Evolutionary conservation across 2,113 vertebrate genomes (phyloP), one percentile per base, ranked within the genome.

Genomic region (Otus sunia): DNA sequence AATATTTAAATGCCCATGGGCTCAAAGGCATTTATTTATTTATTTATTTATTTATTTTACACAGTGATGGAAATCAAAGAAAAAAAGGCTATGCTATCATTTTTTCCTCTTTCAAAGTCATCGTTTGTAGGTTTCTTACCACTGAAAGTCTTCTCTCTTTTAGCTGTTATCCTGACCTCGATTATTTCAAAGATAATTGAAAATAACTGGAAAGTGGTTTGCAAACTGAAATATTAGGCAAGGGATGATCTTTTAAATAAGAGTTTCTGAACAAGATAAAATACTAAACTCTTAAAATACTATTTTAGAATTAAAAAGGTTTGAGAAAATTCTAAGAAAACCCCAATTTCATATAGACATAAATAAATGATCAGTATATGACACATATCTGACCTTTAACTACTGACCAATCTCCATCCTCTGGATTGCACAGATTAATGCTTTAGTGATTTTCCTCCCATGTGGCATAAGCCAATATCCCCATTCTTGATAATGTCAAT

Each of bases 361-460:
- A 64, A 41, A 64, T 5, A 79, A 88, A 75, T 47, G 0, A 74
- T 19, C 11, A 53, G 12, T 39, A 26, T 26, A 12, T 10, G 3
- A 15, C 20, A 50, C 79, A 4, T 37, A 34, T 15, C 45, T 47
- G 47, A 27, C 17, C 15, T 77, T 19, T 74, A 43, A 37, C 23
- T 82, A n/a, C 36, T 32, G 5, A 36, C 2, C 6, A 50, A 0
- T 15, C 13, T 73, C 63, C 25, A 77, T 29, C 7, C 22, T 64
- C 36, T 2, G 2, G 37, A 18, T 10, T 1, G 1, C 8, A 64
- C 14, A 39, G 32, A 36, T 43, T 14, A 64, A 52, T 0, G 3
- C 7, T 68, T 47, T 20, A 41, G 26, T 36, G 37, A 73, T 73
- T 25, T 77, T 47, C 4, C 30, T 55, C 25, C 12, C 0, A 0